Evolutionary conservation across 2,888 invertebrate species (phyloP).

Genomic region (Panopea generosa): DNA sequence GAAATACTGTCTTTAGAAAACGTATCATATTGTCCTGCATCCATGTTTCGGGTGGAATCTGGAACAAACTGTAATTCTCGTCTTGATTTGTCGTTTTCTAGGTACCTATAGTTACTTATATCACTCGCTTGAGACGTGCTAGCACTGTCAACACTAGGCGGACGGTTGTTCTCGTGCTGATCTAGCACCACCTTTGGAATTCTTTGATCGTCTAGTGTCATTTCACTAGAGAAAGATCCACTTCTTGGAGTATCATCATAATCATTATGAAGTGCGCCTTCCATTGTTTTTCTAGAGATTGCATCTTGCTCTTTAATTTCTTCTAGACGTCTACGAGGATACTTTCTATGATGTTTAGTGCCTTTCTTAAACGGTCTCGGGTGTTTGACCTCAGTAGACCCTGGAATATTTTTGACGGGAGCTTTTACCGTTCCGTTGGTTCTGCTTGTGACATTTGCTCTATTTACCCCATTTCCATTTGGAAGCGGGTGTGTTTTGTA

Average conservation of each 20-base stretch:
- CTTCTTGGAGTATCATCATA: slow-evolving; percentile 43
- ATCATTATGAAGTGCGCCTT: slow-evolving; percentile 42
- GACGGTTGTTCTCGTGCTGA: slow-evolving; percentile 20
- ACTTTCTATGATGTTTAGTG: slow-evolving; percentile 30
- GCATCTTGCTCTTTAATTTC: slow-evolving; percentile 68
- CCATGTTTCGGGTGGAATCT: slow-evolving; percentile 18
- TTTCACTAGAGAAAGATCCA: slow-evolving; percentile 57
- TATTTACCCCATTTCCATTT: slow-evolving; percentile 3
- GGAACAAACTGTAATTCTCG: slow-evolving; percentile 50
- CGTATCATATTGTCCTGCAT: background rate
- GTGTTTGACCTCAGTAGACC: slow-evolving; percentile 61
- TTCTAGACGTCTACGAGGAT: slow-evolving; percentile 51
- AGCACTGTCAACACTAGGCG: slow-evolving; percentile 47
- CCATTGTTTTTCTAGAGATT: slow-evolving; percentile 66
- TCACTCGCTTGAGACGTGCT: slow-evolving; percentile 51
- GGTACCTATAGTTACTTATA: slow-evolving; percentile 37
- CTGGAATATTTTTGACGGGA: slow-evolving; percentile 23
- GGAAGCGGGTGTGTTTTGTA: background rate
- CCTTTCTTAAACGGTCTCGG: slow-evolving; percentile 30
- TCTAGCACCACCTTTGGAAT: slow-evolving; percentile 38
- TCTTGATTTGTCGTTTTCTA: slow-evolving; percentile 51
- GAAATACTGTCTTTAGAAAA: slow-evolving; percentile 14
- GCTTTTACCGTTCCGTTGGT: slow-evolving; percentile 3
- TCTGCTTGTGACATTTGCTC: background rate
- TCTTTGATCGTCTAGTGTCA: slow-evolving; percentile 45